Percentiles rank a stretch among this genome's conserved stretches.
phyloP scores from a whole-genome alignment of 2,888 invertebrate species.

The Anaspis maculata region DNA sequence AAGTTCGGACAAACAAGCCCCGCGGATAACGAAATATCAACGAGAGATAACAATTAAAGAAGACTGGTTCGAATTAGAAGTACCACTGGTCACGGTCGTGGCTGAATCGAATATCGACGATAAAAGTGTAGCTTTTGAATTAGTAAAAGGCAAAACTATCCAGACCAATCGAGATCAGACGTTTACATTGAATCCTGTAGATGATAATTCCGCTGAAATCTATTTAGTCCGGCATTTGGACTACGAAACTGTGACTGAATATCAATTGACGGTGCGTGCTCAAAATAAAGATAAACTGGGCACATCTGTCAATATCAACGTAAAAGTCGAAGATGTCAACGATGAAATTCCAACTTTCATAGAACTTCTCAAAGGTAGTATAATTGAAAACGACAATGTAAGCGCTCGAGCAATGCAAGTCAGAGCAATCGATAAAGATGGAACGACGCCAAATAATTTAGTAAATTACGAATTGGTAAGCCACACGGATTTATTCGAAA shows the following conservation, averaged over 20 bases:
- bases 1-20: slow-evolving; percentile 79
- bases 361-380: slow-evolving; percentile 71
- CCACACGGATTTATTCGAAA: slow-evolving; percentile 62
- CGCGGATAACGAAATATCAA: slow-evolving; percentile 59
- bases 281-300: slow-evolving; percentile 73
- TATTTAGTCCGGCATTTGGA: slow-evolving; percentile 70
- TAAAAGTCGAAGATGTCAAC: slow-evolving; percentile 79
- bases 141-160: slow-evolving; percentile 74
- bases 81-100: slow-evolving; percentile 46
- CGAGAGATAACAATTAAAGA: slow-evolving; percentile 59
- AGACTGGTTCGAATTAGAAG: slow-evolving; percentile 62
- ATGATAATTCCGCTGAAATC: slow-evolving; percentile 63
- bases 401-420: slow-evolving; percentile 82
- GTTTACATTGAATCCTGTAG: slow-evolving; percentile 54
- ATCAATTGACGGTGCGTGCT: slow-evolving; percentile 74
- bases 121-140: slow-evolving; percentile 68
- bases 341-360: slow-evolving; percentile 85
- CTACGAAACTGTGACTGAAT: slow-evolving; percentile 77
- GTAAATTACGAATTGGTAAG: slow-evolving; percentile 69
- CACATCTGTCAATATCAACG: slow-evolving; percentile 68
- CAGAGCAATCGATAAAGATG: slow-evolving; percentile 78
- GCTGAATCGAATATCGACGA: slow-evolving; percentile 73
- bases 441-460: slow-evolving; percentile 74
- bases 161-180: slow-evolving; percentile 79
- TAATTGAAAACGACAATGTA: slow-evolving; percentile 74